phyloP scores from a whole-genome alignment of 35 echinoderm and acorn worm genomes.

The Anneissia japonica region DNA sequence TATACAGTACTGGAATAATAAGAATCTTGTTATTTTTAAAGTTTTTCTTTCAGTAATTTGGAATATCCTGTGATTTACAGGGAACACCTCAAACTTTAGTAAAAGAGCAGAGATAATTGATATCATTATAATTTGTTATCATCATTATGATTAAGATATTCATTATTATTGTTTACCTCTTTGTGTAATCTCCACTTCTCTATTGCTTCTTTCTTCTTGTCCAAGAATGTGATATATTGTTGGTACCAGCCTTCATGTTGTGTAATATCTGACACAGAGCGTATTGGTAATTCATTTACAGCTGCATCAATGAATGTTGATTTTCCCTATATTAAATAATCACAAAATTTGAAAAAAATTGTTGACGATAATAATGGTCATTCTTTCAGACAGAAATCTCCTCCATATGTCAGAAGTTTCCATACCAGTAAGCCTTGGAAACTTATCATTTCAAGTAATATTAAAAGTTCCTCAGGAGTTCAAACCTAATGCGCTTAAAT shows the following conservation, averaged over 20 bases:
- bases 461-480: too few relatives aligned
- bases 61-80: not conserved
- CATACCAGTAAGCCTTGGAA: too few relatives aligned
- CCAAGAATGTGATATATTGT: slow-evolving; percentile 67
- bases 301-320: slow-evolving; percentile 70
- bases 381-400: too few relatives aligned
- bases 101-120: not conserved
- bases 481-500: too few relatives aligned
- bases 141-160: not conserved
- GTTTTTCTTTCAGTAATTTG: not conserved
- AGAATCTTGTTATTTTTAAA: not conserved
- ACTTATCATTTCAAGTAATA: too few relatives aligned
- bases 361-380: too few relatives aligned
- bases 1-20: not conserved
- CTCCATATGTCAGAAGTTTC: too few relatives aligned
- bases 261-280: slow-evolving; percentile 65
- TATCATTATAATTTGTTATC: not conserved
- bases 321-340: slow-evolving; percentile 68
- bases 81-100: not conserved
- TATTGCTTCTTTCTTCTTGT: slow-evolving; percentile 93
- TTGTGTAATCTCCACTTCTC: slow-evolving; percentile 88
- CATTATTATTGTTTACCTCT: slow-evolving; percentile 44
- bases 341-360: too few relatives aligned
- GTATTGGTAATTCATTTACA: slow-evolving; percentile 63
- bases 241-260: slow-evolving; percentile 93